Base-by-base conservation (phyloP, 2,888 invertebrate genomes). In the Lithophane socia region DNA sequence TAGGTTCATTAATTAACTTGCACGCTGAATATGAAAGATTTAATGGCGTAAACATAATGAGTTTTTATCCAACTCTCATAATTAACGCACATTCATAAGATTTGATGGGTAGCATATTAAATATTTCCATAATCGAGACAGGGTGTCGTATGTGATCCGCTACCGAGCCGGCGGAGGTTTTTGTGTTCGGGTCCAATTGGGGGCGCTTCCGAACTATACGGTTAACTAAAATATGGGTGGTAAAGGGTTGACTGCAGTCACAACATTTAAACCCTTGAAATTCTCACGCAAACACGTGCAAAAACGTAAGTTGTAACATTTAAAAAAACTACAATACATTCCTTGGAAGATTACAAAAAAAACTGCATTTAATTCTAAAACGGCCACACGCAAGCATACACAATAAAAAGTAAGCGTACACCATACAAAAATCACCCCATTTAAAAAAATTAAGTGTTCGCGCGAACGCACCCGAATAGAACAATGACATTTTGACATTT, bases 391-490 rank as follows among this genome's bases (percentile, higher is more conserved):
- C 88, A 88, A 71, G 65, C 74, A 65, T 44, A 71, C 68, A 77
- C 54, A 75, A 83, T 81, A 87, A 85, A 80, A 79, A 80, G 77
- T 74, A 68, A 16, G 64, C 63, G 63, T 42, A 12, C 5, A 88
- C 87, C 88, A 4, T 89, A 92, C 93, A 82, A 81, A 88, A 86
- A 85, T 92, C 93, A 94, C 93, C 94, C 95, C 61, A 95, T 92
- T 92, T 90, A 89, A 93, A 93, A 94, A 93, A 92, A 89, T 87
- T 87, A 86, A 88, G 86, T 84, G 88, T 90, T 92, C 94, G 95
- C 96, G 91, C 92, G 94, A 95, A 94, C 94, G 94, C 93, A 92
- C 90, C 92, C 91, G 86, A 95, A 94, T 91, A 92, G 84, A 86
- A 88, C 82, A 87, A 88, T 75, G 80, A 88, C 90, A 89, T 90